Base-by-base conservation (phyloP, 1,140 invertebrate species). In the Scaptomyza hsui region DNA sequence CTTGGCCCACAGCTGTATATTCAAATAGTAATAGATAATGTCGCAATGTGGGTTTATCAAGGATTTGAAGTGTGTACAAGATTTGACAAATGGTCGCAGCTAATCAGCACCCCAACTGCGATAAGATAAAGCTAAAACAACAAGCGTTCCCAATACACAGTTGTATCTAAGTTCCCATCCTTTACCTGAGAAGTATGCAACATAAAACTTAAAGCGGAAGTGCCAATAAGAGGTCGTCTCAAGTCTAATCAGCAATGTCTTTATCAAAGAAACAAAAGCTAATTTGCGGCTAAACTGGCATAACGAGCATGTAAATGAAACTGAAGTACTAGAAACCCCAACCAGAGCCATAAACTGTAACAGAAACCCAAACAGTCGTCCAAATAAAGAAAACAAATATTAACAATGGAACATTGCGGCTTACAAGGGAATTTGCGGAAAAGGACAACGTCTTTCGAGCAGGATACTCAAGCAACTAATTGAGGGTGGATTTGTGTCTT, bases 261-360 rank as follows among this genome's bases (percentile, higher is more conserved):
- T 53, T 77, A 48, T 53, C 19, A 42, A 26, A 64, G 48, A 72
- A 67, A 52, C 64, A 65, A 59, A 76, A 56, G 77, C 77, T 81
- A 88, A 88, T 86, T 86, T 86, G 81, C 65, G 77, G 81, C 71
- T 65, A 85, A 78, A 80, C 63, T 56, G 60, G 64, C 60, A 51
- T 86, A 88, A 86, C 78, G 74, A 86, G 69, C 81, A 75, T 88
- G 81, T 88, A 85, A 85, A 86, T 74, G 81, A 73, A 85, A 59
- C 68, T 47, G 2, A 49, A 53, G 53, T 37, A 61, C n/a, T n/a
- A n/a, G n/a, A 26, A 73, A 51, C 16, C 47, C 41, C 49, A 47
- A 75, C 70, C 55, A 56, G 67, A 24, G 63, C 72, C 62, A 61
- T 61, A 78, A 79, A 82, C 72, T 70, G 68, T 21, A 78, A 75